These are phyloP conservation scores for Thymelicus sylvestris DNA, from an alignment of 2,888 invertebrate species.

Conservation along the genomic window DNA sequence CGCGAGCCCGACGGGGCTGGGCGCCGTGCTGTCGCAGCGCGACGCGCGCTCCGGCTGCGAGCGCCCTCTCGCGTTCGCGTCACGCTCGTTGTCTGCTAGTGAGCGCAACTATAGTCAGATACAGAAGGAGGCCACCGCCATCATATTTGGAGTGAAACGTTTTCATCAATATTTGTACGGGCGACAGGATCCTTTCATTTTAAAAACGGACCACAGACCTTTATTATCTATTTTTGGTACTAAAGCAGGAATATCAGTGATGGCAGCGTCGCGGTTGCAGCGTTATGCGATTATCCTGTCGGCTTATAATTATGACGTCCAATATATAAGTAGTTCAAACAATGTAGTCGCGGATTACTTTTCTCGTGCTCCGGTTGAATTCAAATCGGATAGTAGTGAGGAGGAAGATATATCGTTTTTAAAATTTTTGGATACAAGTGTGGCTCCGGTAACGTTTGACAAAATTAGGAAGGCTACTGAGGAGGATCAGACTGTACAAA, in stretches of 20 bases:
- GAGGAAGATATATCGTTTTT: not conserved
- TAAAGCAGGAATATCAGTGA: slow-evolving; percentile 36
- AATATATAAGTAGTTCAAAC: slow-evolving; percentile 32
- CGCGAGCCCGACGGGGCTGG: slow-evolving; percentile 38
- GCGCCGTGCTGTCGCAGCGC: slow-evolving; percentile 37
- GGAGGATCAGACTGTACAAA: slow-evolving; percentile 31
- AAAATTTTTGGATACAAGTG: slow-evolving; percentile 2
- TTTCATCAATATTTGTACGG: slow-evolving; percentile 44
- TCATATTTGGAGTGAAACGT: slow-evolving; percentile 38
- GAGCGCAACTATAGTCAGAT: slow-evolving; percentile 41
- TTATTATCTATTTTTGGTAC: too few relatives aligned
- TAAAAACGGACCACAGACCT: slow-evolving; percentile 40
- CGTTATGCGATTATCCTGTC: slow-evolving; percentile 38
- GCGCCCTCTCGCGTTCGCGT: slow-evolving; percentile 36
- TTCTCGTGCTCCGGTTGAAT: slow-evolving; percentile 37
- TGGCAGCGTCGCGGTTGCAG: slow-evolving; percentile 34
- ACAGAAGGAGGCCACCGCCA: slow-evolving; percentile 42
- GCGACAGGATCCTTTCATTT: slow-evolving; percentile 35
- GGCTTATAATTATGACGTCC: slow-evolving; percentile 38
- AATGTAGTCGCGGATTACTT: slow-evolving; percentile 41
- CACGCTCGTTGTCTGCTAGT: slow-evolving; percentile 37
- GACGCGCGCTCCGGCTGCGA: slow-evolving; percentile 23
- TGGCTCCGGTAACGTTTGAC: slow-evolving; percentile 17
- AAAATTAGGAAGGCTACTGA: slow-evolving; percentile 33
- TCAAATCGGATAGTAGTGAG: not conserved